Evolutionary conservation across 2,888 invertebrate species (phyloP).

Genomic region (Agapetus fuscipes): DNA sequence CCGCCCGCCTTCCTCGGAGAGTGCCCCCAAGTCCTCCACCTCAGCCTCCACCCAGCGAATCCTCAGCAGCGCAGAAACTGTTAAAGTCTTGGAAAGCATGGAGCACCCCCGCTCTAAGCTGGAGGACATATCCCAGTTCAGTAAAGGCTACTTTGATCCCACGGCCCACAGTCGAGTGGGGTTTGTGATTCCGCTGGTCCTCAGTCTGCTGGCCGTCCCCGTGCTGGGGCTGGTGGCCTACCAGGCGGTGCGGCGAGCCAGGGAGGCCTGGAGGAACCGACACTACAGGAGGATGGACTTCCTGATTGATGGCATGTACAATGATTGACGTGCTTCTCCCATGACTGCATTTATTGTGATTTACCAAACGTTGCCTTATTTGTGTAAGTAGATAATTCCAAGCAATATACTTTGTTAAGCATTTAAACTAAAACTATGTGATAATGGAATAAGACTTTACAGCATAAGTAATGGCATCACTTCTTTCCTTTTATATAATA

Average conservation of each 20-base stretch:
- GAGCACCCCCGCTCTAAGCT: no score
- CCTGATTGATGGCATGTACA: conserved; percentile 82
- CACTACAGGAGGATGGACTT: conserved; percentile 85
- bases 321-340: conserved; percentile 48
- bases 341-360: no score
- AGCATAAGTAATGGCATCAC: no score
- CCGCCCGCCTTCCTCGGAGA: conserved; percentile 13
- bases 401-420: not conserved
- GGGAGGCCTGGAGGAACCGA: conserved; percentile 76
- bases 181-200: conserved; percentile 65
- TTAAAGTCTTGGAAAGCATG: no score
- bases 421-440: no score
- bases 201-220: conserved; percentile 64
- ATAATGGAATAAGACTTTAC: no score
- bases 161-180: conserved; percentile 41
- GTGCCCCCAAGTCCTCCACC: conserved; percentile 9
- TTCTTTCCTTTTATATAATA: no score
- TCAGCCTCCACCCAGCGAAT: conserved; percentile 13
- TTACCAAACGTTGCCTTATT: conserved; percentile 1
- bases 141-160: conserved; percentile 23
- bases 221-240: conserved; percentile 60
- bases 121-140: not conserved
- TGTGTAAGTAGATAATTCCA: conserved; percentile 1
- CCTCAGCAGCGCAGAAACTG: no score
- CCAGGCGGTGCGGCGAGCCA: conserved; percentile 57